Percentiles rank a stretch among this genome's conserved stretches.
Evolutionary conservation across 2,113 vertebrate species (phyloP).

Genomic region (Baryphthengus martii): DNA sequence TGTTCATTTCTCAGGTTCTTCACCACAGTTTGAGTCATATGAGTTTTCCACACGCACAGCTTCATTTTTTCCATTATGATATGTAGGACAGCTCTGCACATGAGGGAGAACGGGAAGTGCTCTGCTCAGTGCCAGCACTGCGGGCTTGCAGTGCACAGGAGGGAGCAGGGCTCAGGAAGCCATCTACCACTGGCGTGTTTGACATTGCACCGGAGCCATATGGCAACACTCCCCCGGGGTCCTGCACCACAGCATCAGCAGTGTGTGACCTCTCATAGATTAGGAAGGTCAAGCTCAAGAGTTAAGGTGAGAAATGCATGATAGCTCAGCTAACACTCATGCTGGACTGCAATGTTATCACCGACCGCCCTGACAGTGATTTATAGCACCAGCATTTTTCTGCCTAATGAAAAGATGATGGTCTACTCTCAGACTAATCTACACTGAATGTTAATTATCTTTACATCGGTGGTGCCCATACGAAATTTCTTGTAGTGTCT

Average conservation of each 20-base stretch:
- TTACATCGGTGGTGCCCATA: background rate
- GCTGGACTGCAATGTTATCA: fast-evolving
- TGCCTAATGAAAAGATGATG: background rate
- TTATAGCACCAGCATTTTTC: background rate
- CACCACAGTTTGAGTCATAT: background rate
- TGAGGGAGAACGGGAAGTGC: background rate
- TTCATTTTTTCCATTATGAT: background rate
- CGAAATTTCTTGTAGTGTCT: background rate
- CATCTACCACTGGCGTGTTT: fast-evolving
- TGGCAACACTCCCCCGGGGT: background rate
- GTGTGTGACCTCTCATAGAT: background rate
- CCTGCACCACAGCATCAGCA: background rate
- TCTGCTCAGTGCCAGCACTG: background rate
- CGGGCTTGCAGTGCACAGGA: fast-evolving
- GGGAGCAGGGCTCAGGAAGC: background rate
- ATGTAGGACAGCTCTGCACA: fast-evolving
- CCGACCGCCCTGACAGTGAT: fast-evolving
- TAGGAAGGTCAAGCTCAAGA: background rate
- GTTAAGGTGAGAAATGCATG: background rate
- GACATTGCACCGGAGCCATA: background rate
- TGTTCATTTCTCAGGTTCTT: background rate
- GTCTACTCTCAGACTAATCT: background rate
- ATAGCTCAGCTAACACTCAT: background rate
- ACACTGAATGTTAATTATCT: background rate
- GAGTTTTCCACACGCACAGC: background rate